Percentiles rank a stretch among this genome's conserved stretches.
These are phyloP conservation scores for Ophthalmolycus amberensis DNA, from an alignment of 2,113 vertebrate species.

Conservation along the genomic window DNA sequence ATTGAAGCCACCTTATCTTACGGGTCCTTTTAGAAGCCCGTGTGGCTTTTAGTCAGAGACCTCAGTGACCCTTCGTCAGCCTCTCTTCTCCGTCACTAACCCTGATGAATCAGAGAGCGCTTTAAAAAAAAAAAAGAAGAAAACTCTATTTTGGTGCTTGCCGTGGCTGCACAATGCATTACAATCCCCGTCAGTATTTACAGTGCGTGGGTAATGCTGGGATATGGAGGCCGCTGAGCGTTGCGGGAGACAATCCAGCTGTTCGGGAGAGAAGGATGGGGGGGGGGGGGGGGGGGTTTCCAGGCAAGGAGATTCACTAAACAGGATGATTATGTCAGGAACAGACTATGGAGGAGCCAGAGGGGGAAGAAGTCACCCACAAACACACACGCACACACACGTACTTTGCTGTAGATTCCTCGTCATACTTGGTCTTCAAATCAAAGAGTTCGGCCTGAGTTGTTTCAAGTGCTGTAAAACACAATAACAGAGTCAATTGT, in stretches of 20 bases:
- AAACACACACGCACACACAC: constrained; percentile 1
- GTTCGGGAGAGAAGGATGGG: constrained; percentile 66
- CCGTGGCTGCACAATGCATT: constrained; percentile 51
- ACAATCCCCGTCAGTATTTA: constrained; percentile 69
- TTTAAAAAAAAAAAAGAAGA: constrained; percentile 26
- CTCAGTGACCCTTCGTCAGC: constrained; percentile 37
- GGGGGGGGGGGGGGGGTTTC: constrained; percentile 71
- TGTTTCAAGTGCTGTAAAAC: constrained; percentile 93
- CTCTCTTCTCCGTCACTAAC: constrained; percentile 18
- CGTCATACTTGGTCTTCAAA: constrained; percentile 99
- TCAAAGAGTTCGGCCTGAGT: constrained; percentile 98
- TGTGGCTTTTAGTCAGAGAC: constrained; percentile 46
- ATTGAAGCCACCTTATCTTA: constrained; percentile 55
- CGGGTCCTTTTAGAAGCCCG: constrained; percentile 41
- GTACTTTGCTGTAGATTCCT: constrained; percentile 99
- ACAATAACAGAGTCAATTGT: constrained; percentile 5
- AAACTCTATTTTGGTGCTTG: constrained; percentile 47
- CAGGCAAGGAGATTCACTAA: constrained; percentile 70
- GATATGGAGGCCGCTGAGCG: constrained; percentile 68
- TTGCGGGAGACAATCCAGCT: constrained; percentile 76
- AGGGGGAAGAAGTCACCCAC: constrained; percentile 60
- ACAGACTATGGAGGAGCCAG: constrained; percentile 58
- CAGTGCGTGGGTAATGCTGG: constrained; percentile 67
- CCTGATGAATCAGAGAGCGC: constrained; percentile 45
- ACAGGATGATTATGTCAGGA: constrained; percentile 76